Conservation (phyloP, 2,888 invertebrate species). For the Copidosoma aretas region DNA sequence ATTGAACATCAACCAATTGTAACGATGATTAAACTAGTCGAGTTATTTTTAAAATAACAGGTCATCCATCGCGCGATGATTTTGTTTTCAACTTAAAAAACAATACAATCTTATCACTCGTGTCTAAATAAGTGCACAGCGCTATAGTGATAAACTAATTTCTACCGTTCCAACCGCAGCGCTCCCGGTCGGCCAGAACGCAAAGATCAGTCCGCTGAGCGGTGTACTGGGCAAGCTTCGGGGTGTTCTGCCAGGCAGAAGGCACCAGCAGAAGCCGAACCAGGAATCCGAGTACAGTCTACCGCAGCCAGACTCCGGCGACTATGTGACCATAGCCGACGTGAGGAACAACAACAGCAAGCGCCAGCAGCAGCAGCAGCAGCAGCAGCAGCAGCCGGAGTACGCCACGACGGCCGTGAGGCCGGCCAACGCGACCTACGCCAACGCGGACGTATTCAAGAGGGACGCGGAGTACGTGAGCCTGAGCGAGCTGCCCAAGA, state of each 20-base stretch:
- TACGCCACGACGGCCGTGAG: constrained; percentile 15
- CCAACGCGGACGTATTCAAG: constrained; percentile 71
- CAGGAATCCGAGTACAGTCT: constrained; percentile 18
- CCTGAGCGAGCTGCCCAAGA: constrained; percentile 76
- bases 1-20: no score
- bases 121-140: no score
- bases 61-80: no score
- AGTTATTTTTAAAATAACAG: no score
- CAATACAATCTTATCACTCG: no score
- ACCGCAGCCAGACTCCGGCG: constrained; percentile 69
- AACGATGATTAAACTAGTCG: no score
- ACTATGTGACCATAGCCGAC: constrained; percentile 87
- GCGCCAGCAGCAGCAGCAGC: constrained; percentile 45
- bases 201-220: constrained; percentile 67
- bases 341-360: constrained; percentile 80
- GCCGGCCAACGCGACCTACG: constrained; percentile 62
- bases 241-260: constrained; percentile 63
- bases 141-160: no score
- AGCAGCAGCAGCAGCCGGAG: constrained; percentile 47
- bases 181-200: constrained; percentile 21
- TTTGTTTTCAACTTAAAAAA: no score
- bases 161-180: constrained; percentile 10
- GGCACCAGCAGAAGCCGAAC: constrained; percentile 45
- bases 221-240: constrained; percentile 75
- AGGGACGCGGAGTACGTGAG: constrained; percentile 82